Conservation (phyloP, 2,113 vertebrate genomes). For the Sinocyclocheilus rhinocerous region DNA sequence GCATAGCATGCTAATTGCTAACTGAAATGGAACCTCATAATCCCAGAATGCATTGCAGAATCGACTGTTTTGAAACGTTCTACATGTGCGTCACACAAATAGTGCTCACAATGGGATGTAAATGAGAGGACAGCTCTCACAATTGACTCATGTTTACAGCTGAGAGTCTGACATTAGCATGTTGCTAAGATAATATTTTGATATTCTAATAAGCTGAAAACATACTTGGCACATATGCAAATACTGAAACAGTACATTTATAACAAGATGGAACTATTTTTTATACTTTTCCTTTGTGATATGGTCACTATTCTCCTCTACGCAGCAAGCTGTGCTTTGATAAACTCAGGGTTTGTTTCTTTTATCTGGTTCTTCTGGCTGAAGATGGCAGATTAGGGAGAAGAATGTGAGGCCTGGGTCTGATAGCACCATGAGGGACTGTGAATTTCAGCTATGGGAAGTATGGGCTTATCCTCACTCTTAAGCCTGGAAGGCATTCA, state of each 20-base stretch:
- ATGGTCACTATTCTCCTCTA: neutral
- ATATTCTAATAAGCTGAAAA: neutral
- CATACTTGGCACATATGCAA: neutral
- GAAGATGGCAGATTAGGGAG: constrained; percentile 31
- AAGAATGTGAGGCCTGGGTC: constrained; percentile 32
- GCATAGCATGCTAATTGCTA: neutral
- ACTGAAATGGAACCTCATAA: neutral
- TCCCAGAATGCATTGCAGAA: neutral
- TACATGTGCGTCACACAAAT: neutral
- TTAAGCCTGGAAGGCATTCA: constrained; percentile 34
- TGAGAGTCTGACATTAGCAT: neutral
- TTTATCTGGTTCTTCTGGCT: constrained; percentile 11
- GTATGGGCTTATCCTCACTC: constrained; percentile 36
- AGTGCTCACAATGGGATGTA: too few species aligned
- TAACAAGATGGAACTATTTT: neutral
- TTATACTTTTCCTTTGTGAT: neutral
- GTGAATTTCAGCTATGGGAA: constrained; percentile 48
- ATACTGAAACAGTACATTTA: neutral
- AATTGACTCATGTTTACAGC: neutral
- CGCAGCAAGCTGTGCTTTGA: neutral
- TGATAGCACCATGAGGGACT: constrained; percentile 35
- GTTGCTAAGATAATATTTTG: neutral
- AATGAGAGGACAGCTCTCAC: neutral
- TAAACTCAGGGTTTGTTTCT: neutral
- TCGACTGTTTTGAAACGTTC: neutral